phyloP scores from a whole-genome alignment of 2,797 vertebrate species.

The Enteromius mattozi region DNA sequence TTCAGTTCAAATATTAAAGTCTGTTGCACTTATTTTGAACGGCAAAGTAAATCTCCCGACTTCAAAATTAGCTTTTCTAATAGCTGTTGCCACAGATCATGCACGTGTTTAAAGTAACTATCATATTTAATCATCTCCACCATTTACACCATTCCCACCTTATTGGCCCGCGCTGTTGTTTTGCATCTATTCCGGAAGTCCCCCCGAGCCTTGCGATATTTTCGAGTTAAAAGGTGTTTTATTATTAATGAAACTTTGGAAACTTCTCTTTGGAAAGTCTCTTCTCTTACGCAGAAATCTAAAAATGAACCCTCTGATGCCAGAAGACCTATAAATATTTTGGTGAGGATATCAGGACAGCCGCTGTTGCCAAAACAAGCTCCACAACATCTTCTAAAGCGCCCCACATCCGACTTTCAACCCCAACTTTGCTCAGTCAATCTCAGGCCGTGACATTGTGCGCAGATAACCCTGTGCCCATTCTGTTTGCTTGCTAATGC shows the following conservation, averaged over 20 bases:
- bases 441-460: conserved; percentile 33
- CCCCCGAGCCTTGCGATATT: conserved; percentile 32
- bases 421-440: conserved; percentile 34
- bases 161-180: background rate
- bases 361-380: conserved; percentile 40
- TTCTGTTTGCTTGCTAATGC: conserved; percentile 58
- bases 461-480: conserved; percentile 40
- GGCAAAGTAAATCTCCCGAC: conserved; percentile 20
- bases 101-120: conserved; percentile 4
- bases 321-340: conserved; percentile 53
- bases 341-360: conserved; percentile 41
- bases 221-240: conserved; percentile 49
- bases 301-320: conserved; percentile 52
- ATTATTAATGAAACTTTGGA: conserved; percentile 52
- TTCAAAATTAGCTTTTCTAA: background rate
- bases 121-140: conserved; percentile 2
- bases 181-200: conserved; percentile 14
- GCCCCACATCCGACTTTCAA: conserved; percentile 39
- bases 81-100: background rate
- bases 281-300: conserved; percentile 41
- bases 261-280: conserved; percentile 33
- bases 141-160: conserved; percentile 22
- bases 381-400: conserved; percentile 45
- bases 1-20: conserved; percentile 40
- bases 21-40: conserved; percentile 20